Conservation (phyloP, 1,140 invertebrate species). For the Chrysoperla carnea region DNA sequence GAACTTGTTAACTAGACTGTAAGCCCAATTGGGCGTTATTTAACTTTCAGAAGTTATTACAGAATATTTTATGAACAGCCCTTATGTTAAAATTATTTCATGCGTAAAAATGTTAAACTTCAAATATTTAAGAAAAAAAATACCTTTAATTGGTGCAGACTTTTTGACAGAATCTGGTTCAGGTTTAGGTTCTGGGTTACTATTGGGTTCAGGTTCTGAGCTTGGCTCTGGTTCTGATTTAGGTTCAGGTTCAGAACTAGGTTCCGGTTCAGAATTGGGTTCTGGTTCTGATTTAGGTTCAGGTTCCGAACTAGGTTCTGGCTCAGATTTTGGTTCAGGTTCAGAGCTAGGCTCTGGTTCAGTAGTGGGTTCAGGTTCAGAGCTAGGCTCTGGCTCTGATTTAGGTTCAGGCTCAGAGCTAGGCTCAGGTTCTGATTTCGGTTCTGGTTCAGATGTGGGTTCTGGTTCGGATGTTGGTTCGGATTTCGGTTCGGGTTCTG, state of each 20-base stretch:
- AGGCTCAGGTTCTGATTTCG: constrained; percentile 13
- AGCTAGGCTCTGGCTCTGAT: constrained; percentile 17
- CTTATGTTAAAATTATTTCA: no score
- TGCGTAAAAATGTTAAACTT: neutral
- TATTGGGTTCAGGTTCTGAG: constrained; percentile 13
- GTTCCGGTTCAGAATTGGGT: constrained; percentile 20
- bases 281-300: constrained; percentile 23
- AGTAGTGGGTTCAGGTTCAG: constrained; percentile 13
- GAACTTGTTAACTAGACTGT: no score
- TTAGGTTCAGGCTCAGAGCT: constrained; percentile 20
- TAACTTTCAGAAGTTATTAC: no score
- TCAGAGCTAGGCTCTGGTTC: constrained; percentile 22
- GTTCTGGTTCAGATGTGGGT: constrained; percentile 14
- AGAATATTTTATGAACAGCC: no score
- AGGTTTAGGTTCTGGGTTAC: constrained; percentile 24
- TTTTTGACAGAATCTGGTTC: constrained; percentile 20
- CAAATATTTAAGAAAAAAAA: neutral
- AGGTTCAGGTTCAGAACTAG: constrained; percentile 19
- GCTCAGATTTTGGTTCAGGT: constrained; percentile 22
- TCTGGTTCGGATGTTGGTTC: constrained; percentile 20
- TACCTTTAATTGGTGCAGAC: constrained; percentile 10
- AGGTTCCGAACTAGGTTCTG: constrained; percentile 15
- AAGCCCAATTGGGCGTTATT: no score
- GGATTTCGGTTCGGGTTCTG: constrained; percentile 21
- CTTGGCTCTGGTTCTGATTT: constrained; percentile 18